Evolutionary conservation across 1,140 invertebrate species (phyloP), one percentile per base, ranked within the genome.

Genomic region (Scaptomyza montana): DNA sequence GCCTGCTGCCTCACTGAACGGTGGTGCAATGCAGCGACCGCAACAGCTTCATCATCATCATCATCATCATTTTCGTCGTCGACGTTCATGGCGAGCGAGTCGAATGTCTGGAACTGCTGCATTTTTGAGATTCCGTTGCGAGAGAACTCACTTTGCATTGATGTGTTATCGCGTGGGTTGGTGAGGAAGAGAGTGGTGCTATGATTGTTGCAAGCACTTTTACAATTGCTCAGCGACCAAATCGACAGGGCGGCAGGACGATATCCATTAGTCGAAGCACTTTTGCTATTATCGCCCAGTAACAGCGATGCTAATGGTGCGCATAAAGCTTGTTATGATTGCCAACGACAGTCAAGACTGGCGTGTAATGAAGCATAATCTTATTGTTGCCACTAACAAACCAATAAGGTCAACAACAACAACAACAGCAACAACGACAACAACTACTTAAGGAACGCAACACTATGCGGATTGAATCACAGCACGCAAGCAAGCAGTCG

Each of bases 341-440:
- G 78, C 39, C 33, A 7, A 36, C 33, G 33, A 45, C 33, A 51
- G 46, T 3, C 33, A 21, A 13, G 30, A 6, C 41, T 12, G 50
- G 49, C 76, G 79, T 74, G 84, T 87, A 87, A 87, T 87, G 82
- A 87, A 87, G 82, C 82, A 82, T 87, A 87, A 87, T 87, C 82
- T 69, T 68, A 82, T 87, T 87, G 84, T 87, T 70, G 59, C 78
- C 82, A 87, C 82, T 87, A 87, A 89, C 72, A 87, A 87, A 87
- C 82, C 82, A 87, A 87, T 87, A 87, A 87, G 78, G 84, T 76
- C 84, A 78, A n/a, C 57, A 53, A 12, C 61, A 76, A 39, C 2
- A 25, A 25, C 21, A 25, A 25, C 21, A 25, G 21, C 21, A 21
- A 21, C 21, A 21, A 21, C 21, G 21, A 21, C 21, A 21, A 21